Base-by-base conservation (phyloP, 2,113 vertebrate species). In the Nyctereutes procyonoides region DNA sequence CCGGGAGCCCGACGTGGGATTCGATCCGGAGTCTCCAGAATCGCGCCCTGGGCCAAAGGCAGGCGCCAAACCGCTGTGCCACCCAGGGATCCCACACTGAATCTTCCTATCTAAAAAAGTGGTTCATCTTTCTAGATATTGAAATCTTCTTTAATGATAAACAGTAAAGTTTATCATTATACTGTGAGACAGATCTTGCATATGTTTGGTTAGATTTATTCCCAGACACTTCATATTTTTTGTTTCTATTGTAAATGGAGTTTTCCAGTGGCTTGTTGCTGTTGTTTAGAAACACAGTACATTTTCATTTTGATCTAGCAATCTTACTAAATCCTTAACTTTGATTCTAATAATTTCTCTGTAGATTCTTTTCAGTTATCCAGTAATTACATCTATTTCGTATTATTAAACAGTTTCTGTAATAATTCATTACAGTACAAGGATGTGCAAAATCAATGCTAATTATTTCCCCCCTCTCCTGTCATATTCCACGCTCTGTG, bases 261-360 rank as follows among this genome's bases (percentile, higher is more conserved):
- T 86, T 82, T 94, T 87, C 30, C 22, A 69, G 65, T 1, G 92
- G 22, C 15, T 93, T 79, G 35, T 82, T 97, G 38, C 32, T 62
- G 32, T 19, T 92, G 24, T 82, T 96, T 79, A 96, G 51, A 93
- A 89, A 90, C 80, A 35, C 30, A 90, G 88, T 48, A 51, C 67
- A 76, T 60, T 77, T 97, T 79, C 13, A 73, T 12, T 96, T 90
- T 97, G 83, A 79, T 43, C 22, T 28, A 77, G 69, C 28, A 56
- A 55, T 56, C 24, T 84, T 93, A 65, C 69, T 88, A 71, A 82
- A 83, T 55, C 35, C 7, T 94, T 80, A 58, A 58, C 22, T 77
- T 51, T 67, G 94, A 92, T 87, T 90, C 30, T 71, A 83, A 84
- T 65, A 86, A 51, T 62, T 93, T 94, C 92, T 53, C 1, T 71